These are phyloP conservation scores for Ochotona curzoniae DNA, from an alignment of 2,113 vertebrate species.

Conservation along the genomic window DNA sequence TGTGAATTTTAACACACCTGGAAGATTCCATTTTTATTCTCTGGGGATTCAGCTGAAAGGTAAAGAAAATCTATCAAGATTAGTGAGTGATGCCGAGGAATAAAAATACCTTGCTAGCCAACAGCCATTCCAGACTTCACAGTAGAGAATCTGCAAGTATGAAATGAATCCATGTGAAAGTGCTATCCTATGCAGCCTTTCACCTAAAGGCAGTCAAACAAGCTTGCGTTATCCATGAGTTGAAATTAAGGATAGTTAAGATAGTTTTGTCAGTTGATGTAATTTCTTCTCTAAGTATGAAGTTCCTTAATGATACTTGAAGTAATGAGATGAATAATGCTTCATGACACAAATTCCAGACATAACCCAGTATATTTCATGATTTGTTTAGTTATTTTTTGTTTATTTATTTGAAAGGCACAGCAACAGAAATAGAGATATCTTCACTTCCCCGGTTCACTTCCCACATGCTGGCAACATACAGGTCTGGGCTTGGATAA, in stretches of 20 bases:
- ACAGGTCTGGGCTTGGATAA: too few species aligned
- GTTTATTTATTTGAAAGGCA: too few species aligned
- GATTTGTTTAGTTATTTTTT: too few species aligned
- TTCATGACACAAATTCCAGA: not conserved
- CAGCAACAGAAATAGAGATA: too few species aligned
- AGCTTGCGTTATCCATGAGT: not conserved
- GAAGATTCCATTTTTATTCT: not conserved
- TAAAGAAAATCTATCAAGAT: not conserved
- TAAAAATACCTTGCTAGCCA: not conserved
- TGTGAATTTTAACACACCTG: not conserved
- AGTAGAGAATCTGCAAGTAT: not conserved
- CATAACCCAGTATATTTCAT: not conserved
- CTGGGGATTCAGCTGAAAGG: not conserved
- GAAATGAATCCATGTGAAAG: not conserved
- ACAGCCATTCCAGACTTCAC: not conserved
- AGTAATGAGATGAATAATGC: not conserved
- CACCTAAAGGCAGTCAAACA: not conserved
- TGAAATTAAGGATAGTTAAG: not conserved
- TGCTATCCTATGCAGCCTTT: rapidly evolving
- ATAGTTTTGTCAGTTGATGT: not conserved
- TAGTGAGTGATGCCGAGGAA: not conserved
- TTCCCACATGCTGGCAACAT: too few species aligned
- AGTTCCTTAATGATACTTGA: not conserved
- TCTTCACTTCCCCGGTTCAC: too few species aligned
- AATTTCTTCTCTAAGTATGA: slow-evolving; percentile 1